These are phyloP conservation scores for Melipona bicolor DNA, from an alignment of 2,888 invertebrate species.

Conservation along the genomic window DNA sequence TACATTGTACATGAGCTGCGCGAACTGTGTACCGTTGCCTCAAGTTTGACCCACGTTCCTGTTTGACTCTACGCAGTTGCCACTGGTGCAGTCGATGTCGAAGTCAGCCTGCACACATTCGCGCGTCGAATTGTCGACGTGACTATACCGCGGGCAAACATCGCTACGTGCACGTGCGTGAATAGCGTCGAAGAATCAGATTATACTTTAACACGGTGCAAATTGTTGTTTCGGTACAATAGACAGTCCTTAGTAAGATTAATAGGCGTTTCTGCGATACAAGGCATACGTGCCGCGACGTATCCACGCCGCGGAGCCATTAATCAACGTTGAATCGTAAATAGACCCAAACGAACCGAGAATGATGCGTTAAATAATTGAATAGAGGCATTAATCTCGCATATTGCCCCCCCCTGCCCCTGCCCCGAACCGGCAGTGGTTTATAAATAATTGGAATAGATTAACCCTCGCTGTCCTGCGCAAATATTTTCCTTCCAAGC, in stretches of 20 bases:
- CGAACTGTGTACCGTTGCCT: conserved; percentile 56
- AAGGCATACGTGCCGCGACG: conserved; percentile 24
- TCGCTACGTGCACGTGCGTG: not conserved
- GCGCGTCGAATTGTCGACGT: not conserved
- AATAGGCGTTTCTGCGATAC: conserved; percentile 43
- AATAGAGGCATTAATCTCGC: conserved; percentile 42
- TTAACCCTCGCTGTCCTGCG: not conserved
- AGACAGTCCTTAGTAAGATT: conserved; percentile 50
- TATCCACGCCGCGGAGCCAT: conserved; percentile 26
- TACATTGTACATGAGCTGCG: conserved; percentile 25
- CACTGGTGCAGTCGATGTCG: conserved; percentile 4
- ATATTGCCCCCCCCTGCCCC: no score
- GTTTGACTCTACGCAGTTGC: conserved; percentile 45
- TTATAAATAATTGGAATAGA: conserved; percentile 13
- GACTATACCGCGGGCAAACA: conserved; percentile 18
- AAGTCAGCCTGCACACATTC: not conserved
- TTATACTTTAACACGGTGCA: conserved; percentile 28
- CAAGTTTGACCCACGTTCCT: conserved; percentile 55
- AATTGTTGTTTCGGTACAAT: conserved; percentile 31
- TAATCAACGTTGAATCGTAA: conserved; percentile 55
- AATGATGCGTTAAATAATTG: conserved; percentile 44
- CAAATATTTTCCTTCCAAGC: not conserved
- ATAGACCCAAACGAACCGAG: conserved; percentile 46
- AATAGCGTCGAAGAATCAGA: conserved; percentile 25
- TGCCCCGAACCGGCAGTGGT: not conserved